Evolutionary conservation across 2,113 vertebrate species (phyloP).

Genomic region (Gnathonemus longibarbis): DNA sequence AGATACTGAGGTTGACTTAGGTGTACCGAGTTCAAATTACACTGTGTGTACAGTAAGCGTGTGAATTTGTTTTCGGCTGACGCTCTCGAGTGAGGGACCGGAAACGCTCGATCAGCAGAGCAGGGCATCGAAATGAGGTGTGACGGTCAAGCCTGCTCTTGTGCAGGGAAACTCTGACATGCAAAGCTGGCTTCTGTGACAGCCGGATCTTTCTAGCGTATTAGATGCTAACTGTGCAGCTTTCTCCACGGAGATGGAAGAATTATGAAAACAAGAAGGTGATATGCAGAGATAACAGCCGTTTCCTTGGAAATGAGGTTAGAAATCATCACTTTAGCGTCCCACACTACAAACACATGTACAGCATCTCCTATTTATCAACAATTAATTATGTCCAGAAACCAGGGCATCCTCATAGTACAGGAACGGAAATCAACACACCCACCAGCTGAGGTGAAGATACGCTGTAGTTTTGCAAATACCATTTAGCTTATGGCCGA

Average conservation of each 20-base stretch:
- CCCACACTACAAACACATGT: slow-evolving; percentile 7
- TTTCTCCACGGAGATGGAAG: not conserved
- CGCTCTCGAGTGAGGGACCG: not conserved
- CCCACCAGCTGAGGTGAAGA: not conserved
- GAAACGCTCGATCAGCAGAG: not conserved
- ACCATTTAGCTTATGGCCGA: not conserved
- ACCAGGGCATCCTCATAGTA: not conserved
- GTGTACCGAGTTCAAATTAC: not conserved
- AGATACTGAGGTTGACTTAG: not conserved
- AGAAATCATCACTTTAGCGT: slow-evolving; percentile 1
- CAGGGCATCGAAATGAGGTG: not conserved
- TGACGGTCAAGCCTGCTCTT: not conserved
- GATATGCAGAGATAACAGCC: not conserved
- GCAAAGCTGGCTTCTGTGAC: not conserved
- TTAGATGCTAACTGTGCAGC: not conserved
- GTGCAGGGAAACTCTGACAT: not conserved
- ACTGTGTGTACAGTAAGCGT: not conserved
- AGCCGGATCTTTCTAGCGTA: not conserved
- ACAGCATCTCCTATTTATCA: not conserved
- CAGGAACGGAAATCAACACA: not conserved
- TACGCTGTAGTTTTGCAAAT: not conserved
- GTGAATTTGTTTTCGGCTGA: not conserved
- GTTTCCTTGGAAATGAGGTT: slow-evolving; percentile 26
- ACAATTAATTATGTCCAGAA: not conserved
- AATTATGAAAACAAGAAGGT: not conserved